Conservation (phyloP, 2,113 vertebrate genomes). For the Varanus salvator region DNA sequence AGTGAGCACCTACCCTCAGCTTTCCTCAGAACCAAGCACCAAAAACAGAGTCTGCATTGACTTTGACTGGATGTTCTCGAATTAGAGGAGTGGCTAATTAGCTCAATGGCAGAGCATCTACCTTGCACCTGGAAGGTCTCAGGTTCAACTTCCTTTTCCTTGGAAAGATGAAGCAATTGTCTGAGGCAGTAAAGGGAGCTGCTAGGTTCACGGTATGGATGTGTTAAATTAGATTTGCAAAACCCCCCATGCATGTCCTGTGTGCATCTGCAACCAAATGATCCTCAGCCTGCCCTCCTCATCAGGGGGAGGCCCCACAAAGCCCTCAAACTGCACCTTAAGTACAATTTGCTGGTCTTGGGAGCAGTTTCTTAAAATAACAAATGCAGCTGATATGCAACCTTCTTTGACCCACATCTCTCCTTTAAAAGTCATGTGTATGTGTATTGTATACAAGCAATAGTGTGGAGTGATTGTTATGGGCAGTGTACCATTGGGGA, state of each 20-base stretch:
- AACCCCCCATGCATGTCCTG: not conserved
- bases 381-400: not conserved
- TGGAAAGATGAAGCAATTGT: not conserved
- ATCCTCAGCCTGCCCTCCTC: no score
- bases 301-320: not conserved
- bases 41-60: conserved; percentile 72
- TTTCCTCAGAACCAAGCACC: conserved; percentile 81
- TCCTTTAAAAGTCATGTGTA: not conserved
- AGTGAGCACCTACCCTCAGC: conserved; percentile 85
- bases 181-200: not conserved
- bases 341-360: not conserved
- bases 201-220: conserved; percentile 44
- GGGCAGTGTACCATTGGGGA: not conserved
- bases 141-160: not conserved
- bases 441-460: not conserved
- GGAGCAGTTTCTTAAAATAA: no score
- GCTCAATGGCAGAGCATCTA: not conserved
- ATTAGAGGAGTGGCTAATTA: conserved; percentile 28
- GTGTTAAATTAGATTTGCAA: conserved; percentile 58
- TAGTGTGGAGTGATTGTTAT: not conserved
- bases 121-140: not conserved
- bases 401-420: not conserved
- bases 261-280: not conserved
- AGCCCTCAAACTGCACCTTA: not conserved
- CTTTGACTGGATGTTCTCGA: conserved; percentile 78